These are phyloP conservation scores for Epinotia ramella DNA, from an alignment of 2,888 invertebrate species.

Conservation along the genomic window DNA sequence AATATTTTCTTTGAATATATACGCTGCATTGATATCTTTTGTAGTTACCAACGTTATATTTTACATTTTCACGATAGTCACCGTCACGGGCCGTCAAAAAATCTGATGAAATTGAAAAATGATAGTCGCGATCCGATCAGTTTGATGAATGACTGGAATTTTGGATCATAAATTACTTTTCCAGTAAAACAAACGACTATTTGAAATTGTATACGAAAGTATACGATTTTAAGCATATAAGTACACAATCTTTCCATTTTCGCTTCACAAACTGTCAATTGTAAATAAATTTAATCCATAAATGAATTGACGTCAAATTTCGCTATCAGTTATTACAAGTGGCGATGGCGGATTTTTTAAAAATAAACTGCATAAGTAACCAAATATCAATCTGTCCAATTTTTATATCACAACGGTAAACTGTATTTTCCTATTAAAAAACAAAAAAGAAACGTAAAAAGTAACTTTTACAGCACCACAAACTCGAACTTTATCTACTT, in stretches of 20 bases:
- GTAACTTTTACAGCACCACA: not conserved
- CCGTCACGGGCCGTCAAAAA: conserved; percentile 15
- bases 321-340: too few relatives aligned
- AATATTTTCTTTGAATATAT: not conserved
- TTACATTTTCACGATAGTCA: conserved; percentile 6
- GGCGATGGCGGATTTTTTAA: too few relatives aligned
- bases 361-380: too few relatives aligned
- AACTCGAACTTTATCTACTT: conserved; percentile 7
- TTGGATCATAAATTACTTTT: conserved; percentile 13
- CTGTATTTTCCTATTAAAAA: not conserved
- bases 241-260: too few relatives aligned
- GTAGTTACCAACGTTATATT: not conserved
- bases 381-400: too few relatives aligned
- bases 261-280: too few relatives aligned
- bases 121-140: conserved; percentile 13
- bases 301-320: too few relatives aligned
- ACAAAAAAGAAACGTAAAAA: not conserved
- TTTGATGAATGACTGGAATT: conserved; percentile 21
- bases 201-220: not conserved
- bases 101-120: conserved; percentile 26
- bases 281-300: too few relatives aligned
- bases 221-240: too few relatives aligned
- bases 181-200: not conserved
- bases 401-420: not conserved
- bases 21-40: not conserved